Conservation (phyloP, 2,888 invertebrate species). For the Drosophila recens region DNA sequence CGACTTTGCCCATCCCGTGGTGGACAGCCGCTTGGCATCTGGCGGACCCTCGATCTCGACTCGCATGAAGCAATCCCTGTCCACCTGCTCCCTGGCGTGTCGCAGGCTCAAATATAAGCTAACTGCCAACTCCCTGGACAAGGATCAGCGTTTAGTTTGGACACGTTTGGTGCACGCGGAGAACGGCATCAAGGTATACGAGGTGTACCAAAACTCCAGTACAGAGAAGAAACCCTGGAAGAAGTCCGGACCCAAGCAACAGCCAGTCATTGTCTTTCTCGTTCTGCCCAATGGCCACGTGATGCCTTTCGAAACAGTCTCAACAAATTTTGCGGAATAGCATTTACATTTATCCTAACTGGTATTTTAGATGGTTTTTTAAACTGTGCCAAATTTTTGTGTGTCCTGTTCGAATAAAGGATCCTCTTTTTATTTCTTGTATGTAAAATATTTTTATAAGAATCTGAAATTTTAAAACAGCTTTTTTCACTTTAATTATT, state of each 20-base stretch:
- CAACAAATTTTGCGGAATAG: not conserved
- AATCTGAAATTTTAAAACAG: not conserved
- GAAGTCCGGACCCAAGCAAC: conserved; percentile 31
- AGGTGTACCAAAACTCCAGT: conserved; percentile 70
- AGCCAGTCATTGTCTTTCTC: conserved; percentile 72
- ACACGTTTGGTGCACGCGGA: conserved; percentile 63
- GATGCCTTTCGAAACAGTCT: conserved; percentile 75
- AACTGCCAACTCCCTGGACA: not conserved
- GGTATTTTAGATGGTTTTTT: not conserved
- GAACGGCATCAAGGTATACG: conserved; percentile 74
- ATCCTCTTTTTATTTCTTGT: not conserved
- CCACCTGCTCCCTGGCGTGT: conserved; percentile 69
- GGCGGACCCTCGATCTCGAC: conserved; percentile 9
- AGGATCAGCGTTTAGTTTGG: conserved; percentile 66
- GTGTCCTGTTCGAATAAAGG: not conserved
- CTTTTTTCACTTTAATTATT: not conserved
- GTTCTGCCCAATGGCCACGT: conserved; percentile 74
- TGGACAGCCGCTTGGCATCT: not conserved
- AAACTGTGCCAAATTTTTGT: not conserved
- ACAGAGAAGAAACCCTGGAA: conserved; percentile 19
- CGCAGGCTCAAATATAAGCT: conserved; percentile 59
- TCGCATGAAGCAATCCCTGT: conserved; percentile 60
- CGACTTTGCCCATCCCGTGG: conserved; percentile 60
- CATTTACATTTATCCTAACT: not conserved
- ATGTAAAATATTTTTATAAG: not conserved